These are phyloP conservation scores for Oplegnathus fasciatus DNA, from an alignment of 2,113 vertebrate species.

Conservation along the genomic window DNA sequence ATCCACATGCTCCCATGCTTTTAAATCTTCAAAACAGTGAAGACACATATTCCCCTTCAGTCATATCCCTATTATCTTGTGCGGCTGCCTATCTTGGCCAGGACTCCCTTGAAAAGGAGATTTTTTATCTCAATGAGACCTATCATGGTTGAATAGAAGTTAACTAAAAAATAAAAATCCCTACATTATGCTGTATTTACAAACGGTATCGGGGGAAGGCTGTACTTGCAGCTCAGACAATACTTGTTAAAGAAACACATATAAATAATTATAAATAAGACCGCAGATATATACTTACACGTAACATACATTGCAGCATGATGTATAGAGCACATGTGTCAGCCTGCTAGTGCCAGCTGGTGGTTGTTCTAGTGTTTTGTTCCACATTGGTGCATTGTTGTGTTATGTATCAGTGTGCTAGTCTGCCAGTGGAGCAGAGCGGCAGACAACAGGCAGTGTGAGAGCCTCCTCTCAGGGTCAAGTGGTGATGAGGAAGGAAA, in stretches of 20 bases:
- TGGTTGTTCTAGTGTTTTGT: constrained; percentile 47
- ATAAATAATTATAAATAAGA: too few relatives aligned
- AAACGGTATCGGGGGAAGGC: background rate
- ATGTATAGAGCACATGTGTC: constrained; percentile 19
- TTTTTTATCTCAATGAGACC: too few relatives aligned
- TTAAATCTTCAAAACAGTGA: background rate
- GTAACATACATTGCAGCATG: background rate
- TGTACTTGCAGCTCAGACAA: background rate
- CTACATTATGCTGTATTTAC: background rate
- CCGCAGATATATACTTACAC: background rate
- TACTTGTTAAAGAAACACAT: background rate
- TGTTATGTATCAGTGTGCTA: constrained; percentile 27
- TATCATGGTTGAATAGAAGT: too few relatives aligned
- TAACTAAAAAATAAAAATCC: too few relatives aligned
- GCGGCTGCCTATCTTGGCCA: too few relatives aligned
- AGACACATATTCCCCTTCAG: background rate
- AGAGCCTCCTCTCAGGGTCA: constrained; percentile 5
- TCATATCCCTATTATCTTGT: background rate
- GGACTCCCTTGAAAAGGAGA: too few relatives aligned
- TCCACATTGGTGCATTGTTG: constrained; percentile 48
- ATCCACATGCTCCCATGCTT: background rate
- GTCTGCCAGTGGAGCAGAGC: constrained; percentile 29
- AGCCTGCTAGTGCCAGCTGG: constrained; percentile 57
- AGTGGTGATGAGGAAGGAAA: background rate
- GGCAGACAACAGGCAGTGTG: constrained; percentile 13